Evolutionary conservation across 2,797 vertebrate species (phyloP), one percentile per base, ranked within the genome.

Genomic region (Acropternis orthonyx): DNA sequence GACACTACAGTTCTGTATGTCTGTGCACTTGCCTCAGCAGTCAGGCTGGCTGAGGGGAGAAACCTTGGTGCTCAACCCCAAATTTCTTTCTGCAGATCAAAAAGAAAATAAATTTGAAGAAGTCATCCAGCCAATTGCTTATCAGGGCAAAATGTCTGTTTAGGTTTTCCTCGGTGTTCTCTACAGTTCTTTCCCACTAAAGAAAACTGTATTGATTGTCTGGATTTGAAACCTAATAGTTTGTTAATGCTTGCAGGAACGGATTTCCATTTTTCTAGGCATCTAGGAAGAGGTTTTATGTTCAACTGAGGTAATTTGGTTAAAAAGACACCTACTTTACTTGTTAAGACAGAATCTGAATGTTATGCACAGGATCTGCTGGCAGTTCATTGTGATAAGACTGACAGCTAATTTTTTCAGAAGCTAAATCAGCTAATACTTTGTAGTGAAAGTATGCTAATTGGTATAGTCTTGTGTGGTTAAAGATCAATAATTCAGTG

Each of bases 401-500:
- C 49, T 95, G 87, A 72, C 73, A 92, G 82, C 54, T 96, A 41
- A 74, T 88, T 92, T 96, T 95, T 94, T 85, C 65, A 78, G 84
- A 88, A 74, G 63, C 74, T 89, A 80, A 73, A 94, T 23, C 69
- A 84, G 62, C 71, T 88, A 81, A 68, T 89, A 77, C 81, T 89
- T 84, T 72, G 48, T 77, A 77, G 68, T 89, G 56, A 16, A 92
- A 83, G 72, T 75, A 80, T 85, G 75, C 46, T 95, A 91, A 89
- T 95, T 85, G 46, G 14, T 41, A 52, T 69, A 85, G 76, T 83
- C 87, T 93, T 87, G 52, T 96, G 85, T 84, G 73, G 46, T 85
- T 94, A 92, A 92, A 96, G 89, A 95, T 67, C 88, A 93, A 78
- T 94, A 94, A 91, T 78, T 95, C 85, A 84, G 72, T 62, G 73